These are phyloP conservation scores for Geodia barretti DNA, from an alignment of 37 sponge, comb jelly and placozoan species.

Conservation along the genomic window DNA sequence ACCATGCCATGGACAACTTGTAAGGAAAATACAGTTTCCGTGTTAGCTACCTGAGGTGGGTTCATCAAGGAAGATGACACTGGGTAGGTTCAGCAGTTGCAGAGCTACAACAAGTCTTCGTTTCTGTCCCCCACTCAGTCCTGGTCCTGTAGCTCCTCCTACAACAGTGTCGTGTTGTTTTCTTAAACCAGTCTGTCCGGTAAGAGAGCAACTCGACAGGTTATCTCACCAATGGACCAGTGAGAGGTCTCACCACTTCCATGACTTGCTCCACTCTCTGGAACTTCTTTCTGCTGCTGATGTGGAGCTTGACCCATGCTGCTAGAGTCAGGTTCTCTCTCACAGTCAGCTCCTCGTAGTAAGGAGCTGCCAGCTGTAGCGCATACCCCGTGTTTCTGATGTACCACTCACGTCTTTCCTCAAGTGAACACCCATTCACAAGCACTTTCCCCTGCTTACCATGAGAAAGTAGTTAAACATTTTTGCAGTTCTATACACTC, in stretches of 20 bases:
- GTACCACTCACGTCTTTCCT: slow-evolving; percentile 52
- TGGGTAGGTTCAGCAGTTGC: slow-evolving; percentile 74
- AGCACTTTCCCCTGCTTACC: slow-evolving; percentile 48
- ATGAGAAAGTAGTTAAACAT: too few species aligned
- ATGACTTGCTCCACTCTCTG: slow-evolving; percentile 54
- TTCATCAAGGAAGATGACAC: slow-evolving; percentile 82
- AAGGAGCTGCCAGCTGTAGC: slow-evolving; percentile 63
- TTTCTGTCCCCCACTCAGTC: slow-evolving; percentile 95
- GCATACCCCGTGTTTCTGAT: slow-evolving; percentile 63
- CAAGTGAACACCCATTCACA: slow-evolving; percentile 51
- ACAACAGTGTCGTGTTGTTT: slow-evolving; percentile 73
- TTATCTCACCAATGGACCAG: too few species aligned
- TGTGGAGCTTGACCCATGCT: slow-evolving; percentile 48
- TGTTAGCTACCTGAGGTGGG: slow-evolving; percentile 76
- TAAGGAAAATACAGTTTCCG: too few species aligned
- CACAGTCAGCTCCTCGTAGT: slow-evolving; percentile 71
- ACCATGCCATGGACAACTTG: too few species aligned
- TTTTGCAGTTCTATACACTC: neutral
- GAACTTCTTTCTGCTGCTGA: slow-evolving; percentile 17
- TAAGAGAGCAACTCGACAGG: neutral
- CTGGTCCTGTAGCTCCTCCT: slow-evolving; percentile 76
- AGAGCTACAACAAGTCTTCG: slow-evolving; percentile 73
- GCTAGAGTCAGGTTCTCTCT: slow-evolving; percentile 71
- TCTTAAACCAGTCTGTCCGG: slow-evolving; percentile 64
- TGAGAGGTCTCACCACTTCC: slow-evolving; percentile 51